Base-by-base conservation (phyloP, 2,797 vertebrate genomes). In the Cyclura pinguis region DNA sequence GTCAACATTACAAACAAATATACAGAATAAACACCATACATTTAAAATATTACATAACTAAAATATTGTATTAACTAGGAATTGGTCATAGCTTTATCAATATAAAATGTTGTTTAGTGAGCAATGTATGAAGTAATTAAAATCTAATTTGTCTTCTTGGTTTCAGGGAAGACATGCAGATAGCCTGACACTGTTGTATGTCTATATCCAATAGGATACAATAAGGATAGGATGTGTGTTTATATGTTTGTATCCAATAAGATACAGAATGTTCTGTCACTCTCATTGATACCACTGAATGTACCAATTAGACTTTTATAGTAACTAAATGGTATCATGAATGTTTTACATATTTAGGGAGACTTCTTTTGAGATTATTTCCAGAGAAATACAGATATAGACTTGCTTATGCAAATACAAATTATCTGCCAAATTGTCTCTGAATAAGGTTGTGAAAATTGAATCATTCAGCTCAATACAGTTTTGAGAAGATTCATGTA, bases 81-180 rank as follows among this genome's bases (percentile, higher is more conserved):
- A 82, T 62, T 78, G 88, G 76, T 85, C 38, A 42, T 57, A 90
- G 86, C 29, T 0, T 88, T n/a, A 18, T 35, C 0, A 18, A 35
- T 4, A 78, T 83, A 10, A 80, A 10, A 72, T 85, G 85, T 89
- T 80, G 47, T 90, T 47, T 0, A 91, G 83, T 77, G 62, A 74
- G 91, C 90, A 83, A 50, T 0, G 0, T 47, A 9, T 62, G 77
- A 93, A 88, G 81, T 90, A 92, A 93, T 95, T 95, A 94, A 95
- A 94, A 87, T 35, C 85, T n/a, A 86, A 35, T 93, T 95, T 91
- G 50, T 55, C 69, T 3, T 0, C 1, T 0, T 85, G 88, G 90
- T 94, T 95, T 90, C 90, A 84, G 88, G 78, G 76, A 80, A 50
- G 64, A 80, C 55, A 84, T 67, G 93, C 78, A 88, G 74, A 27